These are phyloP conservation scores for Plebejus argus DNA, from an alignment of 2,888 invertebrate genomes.

Conservation along the genomic window DNA sequence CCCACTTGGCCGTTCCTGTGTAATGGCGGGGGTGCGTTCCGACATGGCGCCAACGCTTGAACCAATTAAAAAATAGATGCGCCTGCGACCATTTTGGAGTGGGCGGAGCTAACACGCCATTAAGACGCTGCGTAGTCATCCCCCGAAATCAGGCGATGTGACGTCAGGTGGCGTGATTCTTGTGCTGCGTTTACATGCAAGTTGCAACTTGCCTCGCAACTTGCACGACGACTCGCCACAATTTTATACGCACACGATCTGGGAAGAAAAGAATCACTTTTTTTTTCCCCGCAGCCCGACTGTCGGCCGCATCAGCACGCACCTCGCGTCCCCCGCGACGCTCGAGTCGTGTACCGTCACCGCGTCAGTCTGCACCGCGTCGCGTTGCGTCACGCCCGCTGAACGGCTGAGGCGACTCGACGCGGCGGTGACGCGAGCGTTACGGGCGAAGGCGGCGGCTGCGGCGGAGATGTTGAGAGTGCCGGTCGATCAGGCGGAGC, in stretches of 20 bases:
- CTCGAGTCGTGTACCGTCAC: conserved; percentile 49
- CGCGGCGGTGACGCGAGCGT: conserved; percentile 56
- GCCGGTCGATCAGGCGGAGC: conserved; percentile 52
- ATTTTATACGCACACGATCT: too few species aligned
- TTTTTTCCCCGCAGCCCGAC: conserved; percentile 46
- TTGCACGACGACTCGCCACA: conserved; percentile 4
- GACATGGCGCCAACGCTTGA: too few species aligned
- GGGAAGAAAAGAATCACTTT: too few species aligned
- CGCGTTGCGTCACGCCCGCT: conserved; percentile 49
- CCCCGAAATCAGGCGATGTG: too few species aligned
- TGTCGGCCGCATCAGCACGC: conserved; percentile 58
- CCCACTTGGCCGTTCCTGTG: too few species aligned
- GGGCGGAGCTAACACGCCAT: too few species aligned
- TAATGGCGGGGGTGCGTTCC: too few species aligned
- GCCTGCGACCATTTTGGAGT: too few species aligned
- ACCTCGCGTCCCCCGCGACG: conserved; percentile 48
- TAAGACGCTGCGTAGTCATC: too few species aligned
- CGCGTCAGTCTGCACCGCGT: conserved; percentile 44
- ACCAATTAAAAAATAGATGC: too few species aligned
- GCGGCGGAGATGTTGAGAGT: conserved; percentile 61
- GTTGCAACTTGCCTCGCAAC: neutral
- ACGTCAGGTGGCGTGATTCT: neutral
- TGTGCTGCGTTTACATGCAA: neutral
- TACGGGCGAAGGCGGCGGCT: conserved; percentile 60
- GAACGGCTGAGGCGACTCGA: conserved; percentile 71